A percentile compares a stretch with the other conserved stretches of the same genome.
Conservation (phyloP, 2,113 vertebrate species). For the Apteryx owenii region DNA sequence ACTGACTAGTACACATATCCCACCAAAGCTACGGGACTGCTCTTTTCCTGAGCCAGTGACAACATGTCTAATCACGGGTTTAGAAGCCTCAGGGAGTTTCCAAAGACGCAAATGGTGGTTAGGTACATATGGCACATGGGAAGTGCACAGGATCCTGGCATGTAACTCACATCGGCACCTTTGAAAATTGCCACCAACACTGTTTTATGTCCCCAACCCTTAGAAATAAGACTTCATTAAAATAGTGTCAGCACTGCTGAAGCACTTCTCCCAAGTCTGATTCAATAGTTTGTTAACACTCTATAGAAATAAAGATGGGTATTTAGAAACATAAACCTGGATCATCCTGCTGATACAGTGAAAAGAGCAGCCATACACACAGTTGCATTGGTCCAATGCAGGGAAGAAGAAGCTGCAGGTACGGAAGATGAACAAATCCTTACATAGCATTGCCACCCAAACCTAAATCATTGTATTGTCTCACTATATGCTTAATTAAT, state of each 20-base stretch:
- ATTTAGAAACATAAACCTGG: background rate
- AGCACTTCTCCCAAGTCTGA: background rate
- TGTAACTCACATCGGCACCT: accelerated
- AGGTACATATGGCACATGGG: background rate
- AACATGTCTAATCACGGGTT: background rate
- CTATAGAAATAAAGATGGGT: background rate
- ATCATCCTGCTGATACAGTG: background rate
- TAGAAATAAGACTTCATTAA: background rate
- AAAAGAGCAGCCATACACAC: background rate
- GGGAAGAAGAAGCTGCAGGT: background rate
- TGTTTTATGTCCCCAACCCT: background rate
- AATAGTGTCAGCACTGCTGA: background rate
- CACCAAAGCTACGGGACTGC: background rate
- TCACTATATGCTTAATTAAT: background rate
- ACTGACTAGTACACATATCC: background rate
- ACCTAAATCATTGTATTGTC: background rate
- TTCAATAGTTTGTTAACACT: background rate
- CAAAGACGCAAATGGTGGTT: background rate
- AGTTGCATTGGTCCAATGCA: background rate
- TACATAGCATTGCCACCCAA: background rate
- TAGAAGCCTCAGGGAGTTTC: background rate
- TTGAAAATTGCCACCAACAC: background rate
- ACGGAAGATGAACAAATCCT: background rate
- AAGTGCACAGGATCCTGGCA: background rate
- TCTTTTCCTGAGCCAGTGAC: background rate